A percentile compares a stretch with the other conserved stretches of the same genome.
Conservation (phyloP, 2,888 invertebrate species). For the Halocaridina rubra region DNA sequence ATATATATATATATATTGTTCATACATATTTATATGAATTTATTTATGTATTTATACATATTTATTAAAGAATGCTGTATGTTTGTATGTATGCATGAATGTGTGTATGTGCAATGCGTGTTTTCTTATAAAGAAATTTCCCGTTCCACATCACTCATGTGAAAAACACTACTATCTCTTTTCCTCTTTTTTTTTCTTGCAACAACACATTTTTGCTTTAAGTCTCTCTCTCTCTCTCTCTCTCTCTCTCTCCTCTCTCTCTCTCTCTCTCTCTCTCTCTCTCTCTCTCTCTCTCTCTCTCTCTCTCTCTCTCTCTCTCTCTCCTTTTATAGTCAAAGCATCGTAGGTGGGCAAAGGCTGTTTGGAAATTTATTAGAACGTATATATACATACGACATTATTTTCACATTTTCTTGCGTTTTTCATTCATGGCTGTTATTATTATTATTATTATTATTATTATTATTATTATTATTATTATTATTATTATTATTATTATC, state of each 20-base stretch:
- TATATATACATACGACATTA: too few species aligned
- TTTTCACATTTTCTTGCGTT: too few species aligned
- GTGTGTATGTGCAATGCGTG: neutral
- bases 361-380: too few species aligned
- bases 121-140: too few species aligned
- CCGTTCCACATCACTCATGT: neutral
- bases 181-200: neutral
- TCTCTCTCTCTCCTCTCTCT: slow-evolving; percentile 20
- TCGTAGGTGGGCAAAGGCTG: neutral
- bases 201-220: neutral
- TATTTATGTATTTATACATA: neutral
- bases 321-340: neutral
- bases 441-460: too few species aligned
- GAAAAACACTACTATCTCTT: too few species aligned
- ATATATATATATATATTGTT: neutral
- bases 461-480: too few species aligned
- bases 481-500: too few species aligned
- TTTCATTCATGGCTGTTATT: too few species aligned
- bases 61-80: too few species aligned
- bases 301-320: neutral
- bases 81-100: neutral
- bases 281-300: neutral
- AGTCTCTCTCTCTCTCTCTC: slow-evolving; percentile 16
- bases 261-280: neutral
- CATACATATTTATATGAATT: neutral